phyloP scores from a whole-genome alignment of 2,113 vertebrate species.

The Nesoenas mayeri region DNA sequence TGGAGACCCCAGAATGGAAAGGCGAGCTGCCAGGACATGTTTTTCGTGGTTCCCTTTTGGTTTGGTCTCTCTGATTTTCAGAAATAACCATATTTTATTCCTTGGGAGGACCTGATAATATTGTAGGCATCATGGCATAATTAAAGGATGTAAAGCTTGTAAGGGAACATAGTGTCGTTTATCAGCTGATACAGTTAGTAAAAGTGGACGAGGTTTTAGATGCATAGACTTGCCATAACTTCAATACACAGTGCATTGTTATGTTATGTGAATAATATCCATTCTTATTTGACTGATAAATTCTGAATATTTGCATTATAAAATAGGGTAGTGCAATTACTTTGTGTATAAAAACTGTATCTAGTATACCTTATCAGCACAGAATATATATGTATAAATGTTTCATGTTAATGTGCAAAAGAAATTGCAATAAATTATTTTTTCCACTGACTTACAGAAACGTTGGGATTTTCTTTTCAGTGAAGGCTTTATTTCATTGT shows the following conservation, averaged over 20 bases:
- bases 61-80: background rate
- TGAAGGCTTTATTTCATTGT: background rate
- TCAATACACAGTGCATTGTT: slow-evolving; percentile 21
- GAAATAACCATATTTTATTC: background rate
- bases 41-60: background rate
- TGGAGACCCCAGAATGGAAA: background rate
- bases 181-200: background rate
- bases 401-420: slow-evolving; percentile 73
- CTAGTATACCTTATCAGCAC: slow-evolving; percentile 61
- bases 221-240: background rate
- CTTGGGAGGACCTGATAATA: slow-evolving; percentile 11
- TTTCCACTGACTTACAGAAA: slow-evolving; percentile 69
- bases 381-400: slow-evolving; percentile 73
- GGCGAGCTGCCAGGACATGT: background rate
- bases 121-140: background rate
- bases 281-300: slow-evolving; percentile 50
- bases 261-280: slow-evolving; percentile 44
- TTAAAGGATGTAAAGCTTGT: background rate
- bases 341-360: slow-evolving; percentile 71
- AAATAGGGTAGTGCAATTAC: slow-evolving; percentile 57
- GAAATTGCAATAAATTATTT: slow-evolving; percentile 81
- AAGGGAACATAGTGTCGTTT: background rate
- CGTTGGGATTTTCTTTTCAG: background rate
- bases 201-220: background rate
- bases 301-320: slow-evolving; percentile 69